phyloP scores from a whole-genome alignment of 2,113 vertebrate genomes.

The Macrotis lagotis region DNA sequence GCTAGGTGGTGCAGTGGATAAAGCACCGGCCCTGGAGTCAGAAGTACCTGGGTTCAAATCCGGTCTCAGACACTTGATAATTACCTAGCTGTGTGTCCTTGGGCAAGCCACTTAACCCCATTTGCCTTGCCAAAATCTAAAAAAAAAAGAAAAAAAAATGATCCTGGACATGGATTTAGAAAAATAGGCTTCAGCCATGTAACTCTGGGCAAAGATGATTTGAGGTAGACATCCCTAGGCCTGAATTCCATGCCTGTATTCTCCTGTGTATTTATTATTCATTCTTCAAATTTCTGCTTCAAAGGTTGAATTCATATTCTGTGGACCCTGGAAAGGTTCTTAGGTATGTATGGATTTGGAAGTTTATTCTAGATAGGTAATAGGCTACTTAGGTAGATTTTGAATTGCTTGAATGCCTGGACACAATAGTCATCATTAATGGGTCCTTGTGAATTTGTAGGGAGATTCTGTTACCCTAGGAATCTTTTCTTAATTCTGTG shows the following conservation, averaged over 20 bases:
- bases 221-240: neutral
- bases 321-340: neutral
- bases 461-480: neutral
- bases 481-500: neutral
- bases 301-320: neutral
- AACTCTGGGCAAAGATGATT: neutral
- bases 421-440: neutral
- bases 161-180: no score
- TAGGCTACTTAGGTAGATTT: neutral
- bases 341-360: neutral
- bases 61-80: no score
- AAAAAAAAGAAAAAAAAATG: no score
- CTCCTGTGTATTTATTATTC: neutral
- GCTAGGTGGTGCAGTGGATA: no score
- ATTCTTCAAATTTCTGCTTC: neutral
- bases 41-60: neutral
- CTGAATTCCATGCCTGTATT: neutral
- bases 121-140: no score
- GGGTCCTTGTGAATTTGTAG: neutral
- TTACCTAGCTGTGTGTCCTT: no score
- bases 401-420: neutral
- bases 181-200: no score
- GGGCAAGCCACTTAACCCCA: no score
- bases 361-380: neutral
- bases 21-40: no score